Percentiles rank a stretch among this genome's conserved stretches.
Conservation (phyloP, 2,888 invertebrate species). For the Callimorpha dominula region DNA sequence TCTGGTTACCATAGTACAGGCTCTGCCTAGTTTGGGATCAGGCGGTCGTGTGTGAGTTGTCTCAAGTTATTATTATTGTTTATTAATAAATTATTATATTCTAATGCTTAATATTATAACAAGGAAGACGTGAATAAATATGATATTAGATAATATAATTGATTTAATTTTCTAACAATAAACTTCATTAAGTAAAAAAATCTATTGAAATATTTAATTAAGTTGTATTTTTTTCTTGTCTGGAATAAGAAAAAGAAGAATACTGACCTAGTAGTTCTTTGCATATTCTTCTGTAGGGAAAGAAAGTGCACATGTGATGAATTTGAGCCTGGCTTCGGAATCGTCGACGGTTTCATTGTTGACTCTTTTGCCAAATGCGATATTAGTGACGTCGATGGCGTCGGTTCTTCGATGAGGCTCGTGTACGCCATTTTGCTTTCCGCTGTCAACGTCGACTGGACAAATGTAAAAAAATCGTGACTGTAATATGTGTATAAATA, state of each 20-base stretch:
- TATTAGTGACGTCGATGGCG: conserved; percentile 64
- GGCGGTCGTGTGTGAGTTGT: too few relatives aligned
- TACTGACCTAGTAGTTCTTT: conserved; percentile 47
- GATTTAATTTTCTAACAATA: too few relatives aligned
- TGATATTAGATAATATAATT: too few relatives aligned
- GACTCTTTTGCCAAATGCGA: conserved; percentile 59
- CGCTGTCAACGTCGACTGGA: conserved; percentile 93
- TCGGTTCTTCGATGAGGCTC: conserved; percentile 94
- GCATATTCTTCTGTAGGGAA: conserved; percentile 61
- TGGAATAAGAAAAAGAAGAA: conserved; percentile 7
- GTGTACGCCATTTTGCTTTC: conserved; percentile 98
- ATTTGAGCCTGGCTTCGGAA: conserved; percentile 41
- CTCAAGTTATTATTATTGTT: too few relatives aligned
- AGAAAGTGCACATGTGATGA: conserved; percentile 51
- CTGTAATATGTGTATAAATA: conserved; percentile 23
- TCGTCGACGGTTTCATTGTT: conserved; percentile 44
- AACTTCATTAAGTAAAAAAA: too few relatives aligned
- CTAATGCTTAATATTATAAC: too few relatives aligned
- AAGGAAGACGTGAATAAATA: too few relatives aligned
- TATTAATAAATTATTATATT: too few relatives aligned
- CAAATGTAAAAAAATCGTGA: conserved; percentile 32
- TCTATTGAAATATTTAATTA: neutral
- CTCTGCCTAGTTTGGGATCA: too few relatives aligned
- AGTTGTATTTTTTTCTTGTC: neutral
- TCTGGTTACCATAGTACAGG: too few relatives aligned